Percentiles rank a stretch among this genome's conserved stretches.
Evolutionary conservation across 1,140 invertebrate genomes (phyloP).

Genomic region (Aphidius gifuensis): DNA sequence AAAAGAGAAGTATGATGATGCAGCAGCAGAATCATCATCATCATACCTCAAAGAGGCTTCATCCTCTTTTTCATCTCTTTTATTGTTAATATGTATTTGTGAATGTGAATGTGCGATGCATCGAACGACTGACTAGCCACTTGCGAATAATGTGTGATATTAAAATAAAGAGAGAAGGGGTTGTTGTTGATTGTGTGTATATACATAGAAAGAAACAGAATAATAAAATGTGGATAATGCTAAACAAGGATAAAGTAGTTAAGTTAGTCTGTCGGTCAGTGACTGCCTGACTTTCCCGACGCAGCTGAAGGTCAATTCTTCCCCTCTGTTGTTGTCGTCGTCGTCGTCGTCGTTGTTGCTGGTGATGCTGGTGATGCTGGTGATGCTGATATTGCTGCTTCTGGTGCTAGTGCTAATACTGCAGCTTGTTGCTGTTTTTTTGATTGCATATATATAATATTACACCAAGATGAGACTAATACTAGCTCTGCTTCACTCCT

Average conservation of each 20-base stretch:
- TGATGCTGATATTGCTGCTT: too few species aligned
- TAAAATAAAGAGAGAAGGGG: neutral
- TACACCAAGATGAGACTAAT: too few species aligned
- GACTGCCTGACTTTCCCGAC: slow-evolving; percentile 57
- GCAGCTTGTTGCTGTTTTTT: too few species aligned
- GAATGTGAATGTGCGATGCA: slow-evolving; percentile 37
- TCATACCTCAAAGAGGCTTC: too few species aligned
- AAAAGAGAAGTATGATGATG: neutral
- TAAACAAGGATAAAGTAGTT: slow-evolving; percentile 54
- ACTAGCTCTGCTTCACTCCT: too few species aligned
- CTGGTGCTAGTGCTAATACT: too few species aligned
- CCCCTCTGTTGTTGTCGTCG: slow-evolving; percentile 40
- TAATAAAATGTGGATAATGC: slow-evolving; percentile 25
- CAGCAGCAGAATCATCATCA: too few species aligned
- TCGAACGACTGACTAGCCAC: slow-evolving; percentile 40
- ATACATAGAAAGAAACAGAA: neutral
- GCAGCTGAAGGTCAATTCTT: slow-evolving; percentile 55
- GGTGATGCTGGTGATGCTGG: too few species aligned
- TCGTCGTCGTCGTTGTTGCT: too few species aligned
- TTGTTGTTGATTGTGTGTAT: neutral
- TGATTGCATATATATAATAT: too few species aligned
- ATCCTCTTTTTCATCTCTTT: too few species aligned
- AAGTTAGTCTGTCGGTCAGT: slow-evolving; percentile 58
- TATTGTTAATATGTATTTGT: too few species aligned
- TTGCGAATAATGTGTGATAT: slow-evolving; percentile 36